Evolutionary conservation across 2,888 invertebrate genomes (phyloP).

Genomic region (Eulithis prunata): DNA sequence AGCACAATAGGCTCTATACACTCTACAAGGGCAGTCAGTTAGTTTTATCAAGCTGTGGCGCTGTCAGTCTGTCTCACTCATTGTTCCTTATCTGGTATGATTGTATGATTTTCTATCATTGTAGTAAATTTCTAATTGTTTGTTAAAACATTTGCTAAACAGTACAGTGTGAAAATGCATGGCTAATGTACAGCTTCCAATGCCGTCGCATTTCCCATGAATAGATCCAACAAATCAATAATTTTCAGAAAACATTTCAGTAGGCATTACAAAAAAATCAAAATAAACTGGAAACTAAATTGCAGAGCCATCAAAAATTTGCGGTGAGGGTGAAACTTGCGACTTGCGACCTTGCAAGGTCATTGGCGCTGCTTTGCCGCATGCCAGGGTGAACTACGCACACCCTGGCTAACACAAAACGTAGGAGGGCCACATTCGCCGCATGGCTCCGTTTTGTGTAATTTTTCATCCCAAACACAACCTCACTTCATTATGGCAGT

Average conservation of each 20-base stretch:
- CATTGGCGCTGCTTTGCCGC: constrained; percentile 55
- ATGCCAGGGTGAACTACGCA: constrained; percentile 49
- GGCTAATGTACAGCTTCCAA: too few relatives aligned
- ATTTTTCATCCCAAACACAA: constrained; percentile 7
- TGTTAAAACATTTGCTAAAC: not conserved
- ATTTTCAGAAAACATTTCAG: constrained; percentile 9
- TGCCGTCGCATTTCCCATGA: too few relatives aligned
- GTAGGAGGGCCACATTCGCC: constrained; percentile 45
- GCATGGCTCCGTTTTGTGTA: constrained; percentile 25
- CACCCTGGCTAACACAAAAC: constrained; percentile 35
- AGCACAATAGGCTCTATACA: constrained; percentile 57
- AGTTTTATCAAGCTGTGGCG: constrained; percentile 53
- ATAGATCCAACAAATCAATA: too few relatives aligned
- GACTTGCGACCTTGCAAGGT: constrained; percentile 70
- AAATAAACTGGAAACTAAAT: constrained; percentile 49
- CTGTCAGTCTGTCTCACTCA: constrained; percentile 50
- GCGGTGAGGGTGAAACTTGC: constrained; percentile 47
- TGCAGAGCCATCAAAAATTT: constrained; percentile 47
- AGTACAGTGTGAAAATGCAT: too few relatives aligned
- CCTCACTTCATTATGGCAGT: not conserved
- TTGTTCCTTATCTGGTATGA: constrained; percentile 50
- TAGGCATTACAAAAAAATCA: constrained; percentile 31
- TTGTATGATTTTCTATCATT: constrained; percentile 43
- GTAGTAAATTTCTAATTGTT: not conserved
- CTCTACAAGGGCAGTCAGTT: constrained; percentile 60